Evolutionary conservation across 2,797 vertebrate genomes (phyloP), one percentile per base, ranked within the genome.

Genomic region (Fringilla coelebs): DNA sequence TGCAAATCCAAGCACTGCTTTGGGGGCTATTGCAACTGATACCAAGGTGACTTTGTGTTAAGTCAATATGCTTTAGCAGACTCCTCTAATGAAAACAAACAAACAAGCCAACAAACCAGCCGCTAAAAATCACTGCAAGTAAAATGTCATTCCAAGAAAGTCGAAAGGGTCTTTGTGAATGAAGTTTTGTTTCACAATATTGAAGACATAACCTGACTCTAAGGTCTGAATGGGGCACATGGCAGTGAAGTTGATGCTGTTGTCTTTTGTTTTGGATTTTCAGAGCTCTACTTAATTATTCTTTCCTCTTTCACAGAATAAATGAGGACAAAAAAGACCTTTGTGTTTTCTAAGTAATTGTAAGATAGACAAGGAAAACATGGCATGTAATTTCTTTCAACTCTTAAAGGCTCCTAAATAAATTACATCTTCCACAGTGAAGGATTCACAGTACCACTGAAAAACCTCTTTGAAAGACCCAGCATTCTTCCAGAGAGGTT

Each of bases 1-100:
- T 80, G 52, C 41, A 88, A 93, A 89, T 68, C 75, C 72, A 55
- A 74, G 68, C 40, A 71, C 67, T 61, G 57, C 70, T 74, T 57
- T 78, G 52, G 68, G 68, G 65, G 72, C 57, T 89, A 13, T 38
- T 85, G 68, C 41, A 68, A 72, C 21, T 40, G 75, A 85, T 85
- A 67, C 28, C 61, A 94, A 90, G 81, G 92, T 90, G 90, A 96
- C 86, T 89, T 63, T 89, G 48, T 20, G 74, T 88, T 88, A 85
- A 93, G 89, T 91, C 93, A 96, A 92, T 91, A 89, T 87, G 75
- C 34, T 95, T 92, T 74, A 89, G 68, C 72, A 93, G 85, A 67
- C 61, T 80, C 34, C 60, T 89, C 38, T 92, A 93, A 85, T 46
- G 71, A 89, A 93, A 91, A 92, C 89, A 95, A 95, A 92, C 93